Evolutionary conservation across 1,140 invertebrate species (phyloP).

Genomic region (Micrasema longulum): DNA sequence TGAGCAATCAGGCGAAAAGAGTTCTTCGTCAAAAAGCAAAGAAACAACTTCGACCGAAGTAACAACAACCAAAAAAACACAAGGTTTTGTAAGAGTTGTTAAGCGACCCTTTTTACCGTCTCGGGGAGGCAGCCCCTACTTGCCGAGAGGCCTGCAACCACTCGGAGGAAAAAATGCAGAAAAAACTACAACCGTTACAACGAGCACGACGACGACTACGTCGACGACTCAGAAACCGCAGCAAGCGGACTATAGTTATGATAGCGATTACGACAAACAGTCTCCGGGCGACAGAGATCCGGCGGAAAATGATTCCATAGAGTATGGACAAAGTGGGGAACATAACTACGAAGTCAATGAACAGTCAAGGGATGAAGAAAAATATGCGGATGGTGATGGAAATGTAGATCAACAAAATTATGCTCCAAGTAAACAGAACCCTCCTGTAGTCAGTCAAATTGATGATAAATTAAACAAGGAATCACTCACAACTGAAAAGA

Average conservation of each 20-base stretch:
- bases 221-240: conserved; percentile 43
- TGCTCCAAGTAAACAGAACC: background rate
- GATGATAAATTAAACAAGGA: background rate
- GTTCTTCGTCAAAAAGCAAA: conserved; percentile 56
- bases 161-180: conserved; percentile 67
- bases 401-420: conserved; percentile 3
- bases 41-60: conserved; percentile 51
- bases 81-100: conserved; percentile 72
- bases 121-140: conserved; percentile 79
- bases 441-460: background rate
- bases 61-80: conserved; percentile 53
- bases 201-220: conserved; percentile 58
- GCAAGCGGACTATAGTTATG: conserved; percentile 46
- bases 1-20: conserved; percentile 51
- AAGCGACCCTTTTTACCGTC: conserved; percentile 83
- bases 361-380: background rate
- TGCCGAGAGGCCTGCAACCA: conserved; percentile 78
- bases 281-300: conserved; percentile 3
- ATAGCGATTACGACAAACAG: conserved; percentile 46
- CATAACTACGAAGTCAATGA: conserved; percentile 8
- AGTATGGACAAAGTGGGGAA: conserved; percentile 12
- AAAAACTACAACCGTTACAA: conserved; percentile 57
- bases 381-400: background rate
- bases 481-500: background rate
- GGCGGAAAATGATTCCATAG: conserved; percentile 28